Base-by-base conservation (phyloP, 2,113 vertebrate genomes). In the Nansenia antarctica region DNA sequence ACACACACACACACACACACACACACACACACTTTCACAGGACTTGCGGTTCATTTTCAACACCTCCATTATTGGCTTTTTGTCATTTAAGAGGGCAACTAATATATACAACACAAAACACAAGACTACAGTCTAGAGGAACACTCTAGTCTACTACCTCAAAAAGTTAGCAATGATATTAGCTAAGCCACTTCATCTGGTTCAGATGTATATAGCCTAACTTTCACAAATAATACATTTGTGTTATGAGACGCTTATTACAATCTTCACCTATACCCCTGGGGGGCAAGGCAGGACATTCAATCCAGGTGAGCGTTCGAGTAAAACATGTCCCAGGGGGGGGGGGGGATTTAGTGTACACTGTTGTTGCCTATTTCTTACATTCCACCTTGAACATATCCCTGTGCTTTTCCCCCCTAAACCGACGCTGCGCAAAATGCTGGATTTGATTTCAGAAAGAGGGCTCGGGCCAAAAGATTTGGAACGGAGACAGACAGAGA, bases 11-110 rank as follows among this genome's bases (percentile, higher is more conserved):
- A 90, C 82, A 86, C 82, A 76, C 22, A 11, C 74, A 81, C 66
- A 53, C 67, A 62, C 32, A 54, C 59, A 79, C 26, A 15, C n/a
- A 89, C 85, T 86, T 86, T 80, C 54, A 2, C 73, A 77, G 81
- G 67, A 82, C 80, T 87, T 79, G 81, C 39, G 85, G 86, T 79
- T 76, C 77, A 76, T 71, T 81, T 85, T 88, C 89, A 91, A 90
- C 86, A 89, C 86, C 82, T 27, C 32, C 53, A 9, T 52, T 29
- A 30, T 18, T 75, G n/a, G n/a, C 32, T 8, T 15, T 39, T 26
- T n/a, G n/a, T n/a, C 32, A 34, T 31, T 49, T 49, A 15, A 49
- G 18, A 49, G 45, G 20, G 45, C 45, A 20, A 49, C n/a, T 20
- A 49, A 49, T 6, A n/a, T n/a, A 49, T 14, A 49, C n/a, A 49